Evolutionary conservation across 1,140 invertebrate genomes (phyloP).

Genomic region (Nymphalis io): DNA sequence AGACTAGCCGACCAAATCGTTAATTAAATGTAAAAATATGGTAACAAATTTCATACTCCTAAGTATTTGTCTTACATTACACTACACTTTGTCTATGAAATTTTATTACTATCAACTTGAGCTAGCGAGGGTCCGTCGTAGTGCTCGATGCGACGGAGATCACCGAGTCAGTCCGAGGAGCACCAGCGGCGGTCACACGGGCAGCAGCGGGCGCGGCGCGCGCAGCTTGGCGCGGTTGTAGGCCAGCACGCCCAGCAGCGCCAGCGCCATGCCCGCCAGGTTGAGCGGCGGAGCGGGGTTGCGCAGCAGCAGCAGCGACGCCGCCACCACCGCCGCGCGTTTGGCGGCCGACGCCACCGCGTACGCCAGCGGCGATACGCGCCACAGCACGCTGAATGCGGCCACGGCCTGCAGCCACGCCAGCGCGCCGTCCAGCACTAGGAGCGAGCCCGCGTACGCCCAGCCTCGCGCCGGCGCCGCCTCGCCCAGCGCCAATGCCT

Average conservation of each 20-base stretch:
- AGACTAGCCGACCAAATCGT: not conserved
- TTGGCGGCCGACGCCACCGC: conserved; percentile 98
- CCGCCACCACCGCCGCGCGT: conserved; percentile 94
- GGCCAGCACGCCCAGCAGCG: conserved; percentile 93
- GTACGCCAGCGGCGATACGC: conserved; percentile 96
- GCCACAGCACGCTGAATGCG: conserved; percentile 94
- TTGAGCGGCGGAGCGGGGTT: conserved; percentile 96
- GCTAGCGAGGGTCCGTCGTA: not conserved
- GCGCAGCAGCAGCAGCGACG: conserved; percentile 92
- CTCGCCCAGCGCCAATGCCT: conserved; percentile 27
- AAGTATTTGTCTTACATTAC: not conserved
- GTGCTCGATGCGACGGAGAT: not conserved
- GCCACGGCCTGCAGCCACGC: conserved; percentile 98
- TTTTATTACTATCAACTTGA: not conserved
- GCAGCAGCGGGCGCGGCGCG: conserved; percentile 11
- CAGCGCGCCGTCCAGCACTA: conserved; percentile 92
- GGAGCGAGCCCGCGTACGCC: conserved; percentile 78
- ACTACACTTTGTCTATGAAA: not conserved
- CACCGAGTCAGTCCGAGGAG: not conserved
- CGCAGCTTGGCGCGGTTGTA: conserved; percentile 86
- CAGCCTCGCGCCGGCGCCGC: conserved; percentile 33
- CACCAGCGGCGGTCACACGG: not conserved
- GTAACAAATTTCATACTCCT: too few species aligned
- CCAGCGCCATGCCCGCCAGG: conserved; percentile 94
- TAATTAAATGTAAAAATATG: not conserved